phyloP scores from a whole-genome alignment of 2,888 invertebrate genomes.

The Spatulosminthurus flaviceps region DNA sequence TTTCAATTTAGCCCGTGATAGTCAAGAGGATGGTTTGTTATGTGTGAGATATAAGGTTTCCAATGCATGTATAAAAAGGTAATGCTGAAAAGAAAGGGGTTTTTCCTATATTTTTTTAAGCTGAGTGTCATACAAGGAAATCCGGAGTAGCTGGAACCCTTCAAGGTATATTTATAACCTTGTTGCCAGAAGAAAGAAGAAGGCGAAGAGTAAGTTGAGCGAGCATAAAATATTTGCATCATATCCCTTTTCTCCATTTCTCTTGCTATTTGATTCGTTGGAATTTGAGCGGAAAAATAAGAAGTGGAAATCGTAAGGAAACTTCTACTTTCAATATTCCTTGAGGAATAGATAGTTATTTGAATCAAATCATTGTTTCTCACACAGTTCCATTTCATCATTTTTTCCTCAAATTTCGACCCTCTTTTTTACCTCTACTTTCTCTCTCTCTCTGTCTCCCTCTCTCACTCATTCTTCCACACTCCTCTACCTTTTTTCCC shows the following conservation, averaged over 20 bases:
- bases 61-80: too few species aligned
- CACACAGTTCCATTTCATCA: neutral
- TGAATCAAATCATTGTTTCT: constrained; percentile 18
- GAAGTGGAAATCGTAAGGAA: neutral
- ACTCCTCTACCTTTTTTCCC: neutral
- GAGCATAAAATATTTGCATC: constrained; percentile 14
- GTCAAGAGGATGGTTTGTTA: too few species aligned
- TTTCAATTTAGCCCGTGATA: too few species aligned
- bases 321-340: constrained; percentile 9
- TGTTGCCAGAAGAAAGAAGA: neutral
- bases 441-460: neutral
- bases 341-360: neutral
- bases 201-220: neutral
- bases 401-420: neutral
- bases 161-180: neutral
- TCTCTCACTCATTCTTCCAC: neutral
- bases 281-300: neutral
- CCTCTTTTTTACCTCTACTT: too few species aligned
- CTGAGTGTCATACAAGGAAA: too few species aligned
- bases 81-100: too few species aligned
- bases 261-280: neutral
- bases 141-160: neutral
- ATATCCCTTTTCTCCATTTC: constrained; percentile 6
- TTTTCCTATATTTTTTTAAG: too few species aligned
- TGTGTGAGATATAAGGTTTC: too few species aligned